Evolutionary conservation across 1,140 invertebrate species (phyloP), one percentile per base, ranked within the genome.

Genomic region (Polyergus mexicanus): DNA sequence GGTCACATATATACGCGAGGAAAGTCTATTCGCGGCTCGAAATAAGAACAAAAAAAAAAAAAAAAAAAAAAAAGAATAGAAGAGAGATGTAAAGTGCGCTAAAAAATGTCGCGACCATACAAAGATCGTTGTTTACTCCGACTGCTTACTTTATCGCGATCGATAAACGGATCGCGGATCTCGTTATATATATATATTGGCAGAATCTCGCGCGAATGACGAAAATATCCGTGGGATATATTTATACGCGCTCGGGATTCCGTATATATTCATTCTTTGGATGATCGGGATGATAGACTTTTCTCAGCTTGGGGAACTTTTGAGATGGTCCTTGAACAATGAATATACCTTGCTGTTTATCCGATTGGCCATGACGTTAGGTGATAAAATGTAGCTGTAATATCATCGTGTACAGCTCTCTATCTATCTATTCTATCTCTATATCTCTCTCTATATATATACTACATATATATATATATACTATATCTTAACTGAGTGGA

Each of bases 291-390:
- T 85, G 87, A 92, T 93, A 92, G 91, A 93, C 91, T 93, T 93
- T 93, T 93, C 91, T 94, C 91, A 96, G 95, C 95, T 96, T 97
- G 97, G 97, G 96, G 98, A 98, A 98, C 98, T 98, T 98, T 98
- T 98, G 98, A 98, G 98, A 98, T 98, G 98, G 98, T 98, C 98
- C 98, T 98, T 98, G 97, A 96, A 94, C 93, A 95, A 94, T 95
- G 92, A 93, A 93, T 69, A 78, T 77, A 76, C 54, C 56, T 83
- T 84, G 65, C 66, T 86, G 56, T 86, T 60, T 65, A 66, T 63
- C 51, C 68, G 74, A 84, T 84, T 90, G 80, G 83, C 86, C 88
- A 88, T 85, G 77, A 90, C 85, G 84, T 83, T 92, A 90, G 90
- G 81, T 88, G 83, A 91, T 87, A 60, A 83, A 71, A 69, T 44